Evolutionary conservation across 1,140 invertebrate genomes (phyloP).

Genomic region (Drosophila lacertosa): DNA sequence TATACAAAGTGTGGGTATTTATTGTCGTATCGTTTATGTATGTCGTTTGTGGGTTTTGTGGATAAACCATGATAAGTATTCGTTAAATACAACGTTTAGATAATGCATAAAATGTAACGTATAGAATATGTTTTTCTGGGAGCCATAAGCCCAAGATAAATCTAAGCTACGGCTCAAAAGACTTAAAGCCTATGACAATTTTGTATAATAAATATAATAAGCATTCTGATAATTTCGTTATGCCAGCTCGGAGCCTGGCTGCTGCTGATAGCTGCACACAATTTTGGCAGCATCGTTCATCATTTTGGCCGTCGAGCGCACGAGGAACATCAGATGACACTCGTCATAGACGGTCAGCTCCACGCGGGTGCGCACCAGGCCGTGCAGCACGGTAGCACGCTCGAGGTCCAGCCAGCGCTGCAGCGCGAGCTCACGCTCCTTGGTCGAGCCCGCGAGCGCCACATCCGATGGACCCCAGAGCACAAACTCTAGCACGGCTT

Average conservation of each 20-base stretch:
- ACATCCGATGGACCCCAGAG: constrained; percentile 93
- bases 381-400: constrained; percentile 91
- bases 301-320: constrained; percentile 90
- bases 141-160: constrained; percentile 8
- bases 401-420: constrained; percentile 94
- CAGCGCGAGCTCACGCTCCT: constrained; percentile 88
- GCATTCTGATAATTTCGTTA: constrained; percentile 20
- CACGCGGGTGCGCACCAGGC: constrained; percentile 89
- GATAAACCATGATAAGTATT: constrained; percentile 7
- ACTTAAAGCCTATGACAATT: constrained; percentile 68
- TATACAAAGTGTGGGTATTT: constrained; percentile 24
- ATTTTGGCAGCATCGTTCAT: constrained; percentile 90
- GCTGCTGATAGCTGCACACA: constrained; percentile 75
- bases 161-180: constrained; percentile 53
- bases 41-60: constrained; percentile 8
- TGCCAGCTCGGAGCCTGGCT: constrained; percentile 23
- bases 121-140: constrained; percentile 10
- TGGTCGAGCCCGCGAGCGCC: constrained; percentile 86
- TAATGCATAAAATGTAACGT: constrained; percentile 5
- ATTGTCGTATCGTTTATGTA: constrained; percentile 34
- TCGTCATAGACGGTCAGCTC: constrained; percentile 91
- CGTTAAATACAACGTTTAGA: constrained; percentile 10
- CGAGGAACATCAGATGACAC: constrained; percentile 91
- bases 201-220: constrained; percentile 63
- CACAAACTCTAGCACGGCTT: constrained; percentile 92